Conservation (phyloP, 2,113 vertebrate species). For the Protobothrops flavoviridis region DNA sequence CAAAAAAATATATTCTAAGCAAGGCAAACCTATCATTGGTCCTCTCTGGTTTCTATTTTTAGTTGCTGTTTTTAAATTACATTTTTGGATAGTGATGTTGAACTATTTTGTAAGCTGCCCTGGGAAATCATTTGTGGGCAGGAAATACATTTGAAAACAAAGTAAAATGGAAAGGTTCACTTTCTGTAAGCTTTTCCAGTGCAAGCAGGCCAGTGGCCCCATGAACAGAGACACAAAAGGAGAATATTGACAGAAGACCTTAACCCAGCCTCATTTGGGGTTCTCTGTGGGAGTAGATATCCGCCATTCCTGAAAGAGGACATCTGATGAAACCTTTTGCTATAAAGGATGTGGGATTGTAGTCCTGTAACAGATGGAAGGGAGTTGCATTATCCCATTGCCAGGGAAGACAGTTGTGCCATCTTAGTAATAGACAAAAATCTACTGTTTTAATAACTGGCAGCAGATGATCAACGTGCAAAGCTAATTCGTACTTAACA, state of each 20-base stretch:
- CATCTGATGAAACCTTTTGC: neutral
- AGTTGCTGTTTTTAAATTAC: neutral
- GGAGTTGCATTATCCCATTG: neutral
- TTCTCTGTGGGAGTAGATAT: neutral
- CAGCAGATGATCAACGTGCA: neutral
- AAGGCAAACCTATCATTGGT: neutral
- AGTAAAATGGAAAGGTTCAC: neutral
- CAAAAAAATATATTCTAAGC: neutral
- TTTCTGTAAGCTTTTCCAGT: neutral
- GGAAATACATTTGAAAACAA: neutral
- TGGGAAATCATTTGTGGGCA: neutral
- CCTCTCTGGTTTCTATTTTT: neutral
- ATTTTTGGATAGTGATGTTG: neutral
- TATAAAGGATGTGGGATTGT: neutral
- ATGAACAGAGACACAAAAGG: neutral
- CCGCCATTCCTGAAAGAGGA: neutral
- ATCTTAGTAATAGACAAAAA: neutral
- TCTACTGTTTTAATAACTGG: neutral
- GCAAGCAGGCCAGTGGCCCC: neutral
- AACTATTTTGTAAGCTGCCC: neutral
- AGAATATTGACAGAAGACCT: neutral
- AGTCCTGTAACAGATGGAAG: neutral
- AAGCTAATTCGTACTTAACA: neutral
- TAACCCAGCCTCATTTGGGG: neutral
- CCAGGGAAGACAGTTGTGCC: neutral